Conservation (phyloP, 2,113 vertebrate genomes). For the Asarcornis scutulata region DNA sequence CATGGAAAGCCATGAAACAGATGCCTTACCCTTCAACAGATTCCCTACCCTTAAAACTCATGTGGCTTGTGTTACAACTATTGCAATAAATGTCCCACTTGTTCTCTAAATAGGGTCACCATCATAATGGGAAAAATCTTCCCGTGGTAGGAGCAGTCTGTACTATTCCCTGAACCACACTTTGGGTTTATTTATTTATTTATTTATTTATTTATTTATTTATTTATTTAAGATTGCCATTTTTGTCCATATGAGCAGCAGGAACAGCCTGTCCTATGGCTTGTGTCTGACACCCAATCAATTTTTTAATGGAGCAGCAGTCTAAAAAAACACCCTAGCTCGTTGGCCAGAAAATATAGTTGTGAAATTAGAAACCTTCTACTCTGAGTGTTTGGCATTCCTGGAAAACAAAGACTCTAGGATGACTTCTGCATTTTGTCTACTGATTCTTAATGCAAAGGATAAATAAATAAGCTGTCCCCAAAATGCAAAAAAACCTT, state of each 20-base stretch:
- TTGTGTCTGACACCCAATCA: background rate
- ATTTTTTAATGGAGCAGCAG: background rate
- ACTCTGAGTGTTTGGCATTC: background rate
- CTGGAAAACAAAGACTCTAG: background rate
- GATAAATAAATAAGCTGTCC: background rate
- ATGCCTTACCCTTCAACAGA: background rate
- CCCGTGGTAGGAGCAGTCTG: background rate
- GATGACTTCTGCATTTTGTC: background rate
- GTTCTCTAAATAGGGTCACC: background rate
- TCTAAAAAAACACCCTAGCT: background rate
- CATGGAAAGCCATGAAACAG: background rate
- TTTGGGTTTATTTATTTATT: background rate
- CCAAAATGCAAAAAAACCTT: background rate
- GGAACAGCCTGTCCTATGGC: background rate
- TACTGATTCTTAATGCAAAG: background rate
- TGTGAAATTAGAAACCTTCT: background rate
- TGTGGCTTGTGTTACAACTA: background rate
- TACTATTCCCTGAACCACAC: background rate
- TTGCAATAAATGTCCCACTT: background rate
- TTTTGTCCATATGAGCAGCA: background rate
- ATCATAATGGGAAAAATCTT: background rate
- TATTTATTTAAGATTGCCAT: background rate
- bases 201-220: too few relatives aligned
- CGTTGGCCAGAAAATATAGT: background rate
- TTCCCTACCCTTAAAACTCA: background rate